Conservation (phyloP, 2,888 invertebrate species). For the Uropetala carovei region DNA sequence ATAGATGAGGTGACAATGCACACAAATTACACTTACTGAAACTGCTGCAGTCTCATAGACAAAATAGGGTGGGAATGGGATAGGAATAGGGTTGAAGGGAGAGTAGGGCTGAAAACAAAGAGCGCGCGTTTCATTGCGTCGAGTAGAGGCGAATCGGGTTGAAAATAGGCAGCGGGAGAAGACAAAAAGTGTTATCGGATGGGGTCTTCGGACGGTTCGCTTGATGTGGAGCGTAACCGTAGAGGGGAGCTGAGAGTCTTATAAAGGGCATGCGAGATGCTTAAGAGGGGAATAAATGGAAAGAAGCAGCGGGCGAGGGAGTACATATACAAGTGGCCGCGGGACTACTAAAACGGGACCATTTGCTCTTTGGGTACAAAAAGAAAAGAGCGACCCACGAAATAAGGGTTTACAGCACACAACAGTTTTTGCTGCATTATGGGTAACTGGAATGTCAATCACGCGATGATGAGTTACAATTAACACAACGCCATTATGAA, state of each 20-base stretch:
- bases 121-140: constrained; percentile 56
- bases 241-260: not conserved
- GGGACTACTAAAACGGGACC: not conserved
- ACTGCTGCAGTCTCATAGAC: no score
- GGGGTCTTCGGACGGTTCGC: not conserved
- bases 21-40: no score
- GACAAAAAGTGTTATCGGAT: not conserved
- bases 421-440: no score
- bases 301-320: not conserved
- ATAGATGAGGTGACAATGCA: no score
- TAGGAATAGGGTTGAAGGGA: not conserved
- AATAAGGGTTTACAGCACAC: no score
- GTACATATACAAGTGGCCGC: not conserved
- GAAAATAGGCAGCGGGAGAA: not conserved
- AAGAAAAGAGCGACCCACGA: not conserved
- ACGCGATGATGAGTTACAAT: no score
- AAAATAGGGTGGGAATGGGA: no score
- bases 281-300: not conserved
- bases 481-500: no score
- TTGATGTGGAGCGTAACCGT: not conserved
- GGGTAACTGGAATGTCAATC: no score
- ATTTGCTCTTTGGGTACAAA: constrained; percentile 13
- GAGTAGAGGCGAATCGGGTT: not conserved
- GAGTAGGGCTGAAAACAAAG: constrained; percentile 41
- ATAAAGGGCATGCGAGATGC: not conserved